Base-by-base conservation (phyloP, 2,888 invertebrate species). In the Agriopis aurantiaria region DNA sequence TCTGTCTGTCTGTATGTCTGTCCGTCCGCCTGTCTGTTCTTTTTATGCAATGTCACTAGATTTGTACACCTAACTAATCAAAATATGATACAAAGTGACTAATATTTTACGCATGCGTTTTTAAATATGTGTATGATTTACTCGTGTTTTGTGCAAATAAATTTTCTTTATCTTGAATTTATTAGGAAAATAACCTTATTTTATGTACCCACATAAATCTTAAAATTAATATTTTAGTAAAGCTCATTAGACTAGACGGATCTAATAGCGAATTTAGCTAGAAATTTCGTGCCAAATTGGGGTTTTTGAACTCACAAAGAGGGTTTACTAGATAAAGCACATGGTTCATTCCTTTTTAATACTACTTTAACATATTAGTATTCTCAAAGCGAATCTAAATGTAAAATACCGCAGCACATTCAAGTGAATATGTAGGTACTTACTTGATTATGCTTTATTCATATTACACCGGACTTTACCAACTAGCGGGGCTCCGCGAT, bases 291-390 rank as follows among this genome's bases (percentile, higher is more conserved):
- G 33, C 53, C 0, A 43, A 43, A 43, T 56, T 52, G 52, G 17
- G 62, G 52, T 61, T 41, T 6, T 11, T 60, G 49, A 60, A 49
- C 60, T 49, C 17, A 51, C 60, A 60, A 60, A 60, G 49, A 40
- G 49, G 46, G 48, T 59, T 48, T 40, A 12, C 23, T 41, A n/a
- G 12, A 12, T 12, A n/a, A 41, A 41, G 55, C 43, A 43, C 10
- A 17, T n/a, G 49, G 33, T 60, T 49, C 5, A 14, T 41, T 49
- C 61, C 17, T 9, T 40, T 41, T 52, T 61, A 57, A 17, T 57
- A 11, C 57, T 57, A 57, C 7, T 49, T 59, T 61, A 40, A 11
- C 14, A 41, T 51, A 61, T 61, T 61, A 51, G 61, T 49, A 51
- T 45, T 17, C 43, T 45, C 57, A 11, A 57, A 57, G 57, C 45